These are phyloP conservation scores for Crematogaster levior DNA, from an alignment of 2,888 invertebrate species.

Conservation along the genomic window DNA sequence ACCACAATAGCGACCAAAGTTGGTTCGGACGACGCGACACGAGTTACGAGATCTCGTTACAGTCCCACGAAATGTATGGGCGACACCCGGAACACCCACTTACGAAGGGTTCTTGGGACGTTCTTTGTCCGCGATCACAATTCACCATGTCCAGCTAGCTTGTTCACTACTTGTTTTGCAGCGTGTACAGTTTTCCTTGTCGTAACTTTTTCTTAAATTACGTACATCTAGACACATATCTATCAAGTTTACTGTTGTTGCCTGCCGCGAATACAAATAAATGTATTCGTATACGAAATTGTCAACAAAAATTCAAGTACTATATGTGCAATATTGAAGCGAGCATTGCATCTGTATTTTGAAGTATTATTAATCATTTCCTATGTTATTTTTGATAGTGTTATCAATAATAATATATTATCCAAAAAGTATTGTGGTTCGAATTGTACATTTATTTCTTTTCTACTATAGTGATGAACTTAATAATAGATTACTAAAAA, in stretches of 20 bases:
- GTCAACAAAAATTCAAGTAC: neutral
- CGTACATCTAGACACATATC: neutral
- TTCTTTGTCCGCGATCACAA: conserved; percentile 50
- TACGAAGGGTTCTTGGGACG: conserved; percentile 44
- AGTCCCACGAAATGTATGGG: conserved; percentile 66
- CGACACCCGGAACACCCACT: conserved; percentile 62
- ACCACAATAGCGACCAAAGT: conserved; percentile 67
- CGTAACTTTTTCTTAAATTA: neutral
- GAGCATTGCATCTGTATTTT: neutral
- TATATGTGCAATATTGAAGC: neutral
- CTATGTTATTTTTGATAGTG: neutral
- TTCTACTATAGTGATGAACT: neutral
- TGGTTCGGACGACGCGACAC: conserved; percentile 61
- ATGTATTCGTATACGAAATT: neutral
- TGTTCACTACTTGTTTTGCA: conserved; percentile 38
- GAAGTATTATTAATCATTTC: neutral
- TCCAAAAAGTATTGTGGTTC: neutral
- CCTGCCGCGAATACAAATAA: neutral
- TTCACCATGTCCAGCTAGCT: conserved; percentile 47
- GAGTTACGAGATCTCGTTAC: conserved; percentile 74
- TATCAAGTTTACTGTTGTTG: neutral
- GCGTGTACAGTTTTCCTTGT: conserved; percentile 1
- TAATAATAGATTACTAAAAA: neutral
- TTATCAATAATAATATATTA: neutral
- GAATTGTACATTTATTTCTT: neutral